Evolutionary conservation across 2,113 vertebrate genomes (phyloP).

Genomic region (Vireo altiloquus): DNA sequence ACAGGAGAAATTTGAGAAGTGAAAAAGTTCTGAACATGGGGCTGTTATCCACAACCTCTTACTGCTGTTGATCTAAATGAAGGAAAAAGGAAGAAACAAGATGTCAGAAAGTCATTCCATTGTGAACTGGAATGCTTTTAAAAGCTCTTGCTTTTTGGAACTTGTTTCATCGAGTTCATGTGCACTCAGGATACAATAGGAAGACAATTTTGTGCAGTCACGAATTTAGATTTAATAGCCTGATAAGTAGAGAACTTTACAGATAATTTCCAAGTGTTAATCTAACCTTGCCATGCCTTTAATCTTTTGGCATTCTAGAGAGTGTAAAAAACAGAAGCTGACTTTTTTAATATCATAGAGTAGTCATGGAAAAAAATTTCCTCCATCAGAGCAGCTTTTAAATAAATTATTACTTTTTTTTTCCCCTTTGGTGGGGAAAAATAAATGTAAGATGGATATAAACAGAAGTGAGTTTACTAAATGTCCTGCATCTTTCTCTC

Average conservation of each 20-base stretch:
- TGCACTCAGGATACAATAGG: neutral
- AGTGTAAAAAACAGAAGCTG: slow-evolving; percentile 24
- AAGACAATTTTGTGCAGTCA: neutral
- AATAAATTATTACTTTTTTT: slow-evolving; percentile 58
- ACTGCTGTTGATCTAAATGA: neutral
- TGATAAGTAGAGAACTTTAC: slow-evolving; percentile 23
- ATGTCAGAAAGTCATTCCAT: neutral
- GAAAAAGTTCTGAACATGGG: neutral
- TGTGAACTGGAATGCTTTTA: neutral
- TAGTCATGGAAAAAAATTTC: slow-evolving; percentile 35
- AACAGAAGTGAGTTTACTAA: slow-evolving; percentile 36
- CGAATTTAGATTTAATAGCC: slow-evolving; percentile 34
- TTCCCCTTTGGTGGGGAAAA: neutral
- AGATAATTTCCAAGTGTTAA: slow-evolving; percentile 42
- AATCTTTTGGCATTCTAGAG: neutral
- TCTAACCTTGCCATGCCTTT: slow-evolving; percentile 43
- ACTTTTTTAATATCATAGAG: slow-evolving; percentile 19
- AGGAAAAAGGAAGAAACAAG: neutral
- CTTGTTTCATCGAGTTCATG: neutral
- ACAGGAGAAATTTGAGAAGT: neutral
- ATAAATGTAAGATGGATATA: slow-evolving; percentile 38
- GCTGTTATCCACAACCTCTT: neutral
- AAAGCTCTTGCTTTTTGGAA: neutral
- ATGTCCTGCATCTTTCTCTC: slow-evolving; percentile 37
- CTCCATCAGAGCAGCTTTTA: slow-evolving; percentile 25